Conservation (phyloP, 1,140 invertebrate species). For the Mactra quadrangularis region DNA sequence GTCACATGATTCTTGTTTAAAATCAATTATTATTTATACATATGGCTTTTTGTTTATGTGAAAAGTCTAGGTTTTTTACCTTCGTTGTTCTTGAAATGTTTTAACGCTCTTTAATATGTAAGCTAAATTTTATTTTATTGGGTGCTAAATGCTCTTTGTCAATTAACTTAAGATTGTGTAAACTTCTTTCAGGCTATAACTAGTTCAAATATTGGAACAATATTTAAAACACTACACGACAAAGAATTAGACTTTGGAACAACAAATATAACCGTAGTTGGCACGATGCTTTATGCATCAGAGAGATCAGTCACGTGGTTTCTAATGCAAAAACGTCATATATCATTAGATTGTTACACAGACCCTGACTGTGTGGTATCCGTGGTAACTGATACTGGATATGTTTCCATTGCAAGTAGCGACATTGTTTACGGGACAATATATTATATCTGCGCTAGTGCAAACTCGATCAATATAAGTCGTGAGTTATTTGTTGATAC, state of each 20-base stretch:
- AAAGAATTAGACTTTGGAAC: conserved; percentile 16
- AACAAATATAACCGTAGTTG: neutral
- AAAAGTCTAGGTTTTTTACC: no score
- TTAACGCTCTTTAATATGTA: no score
- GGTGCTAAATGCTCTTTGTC: no score
- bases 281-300: conserved; percentile 11
- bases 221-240: neutral
- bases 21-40: no score
- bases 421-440: neutral
- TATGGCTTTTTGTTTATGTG: neutral
- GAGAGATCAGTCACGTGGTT: conserved; percentile 62
- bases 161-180: no score
- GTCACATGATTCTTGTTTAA: no score
- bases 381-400: conserved; percentile 23
- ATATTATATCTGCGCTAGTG: conserved; percentile 3
- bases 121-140: no score
- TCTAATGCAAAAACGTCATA: conserved; percentile 51
- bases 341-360: neutral
- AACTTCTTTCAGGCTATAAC: neutral
- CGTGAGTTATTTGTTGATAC: neutral
- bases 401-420: neutral
- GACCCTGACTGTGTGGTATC: conserved; percentile 28
- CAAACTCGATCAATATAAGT: neutral
- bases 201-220: neutral
- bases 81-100: no score